Base-by-base conservation (phyloP, 2,888 invertebrate genomes). In the Sialis lutaria region DNA sequence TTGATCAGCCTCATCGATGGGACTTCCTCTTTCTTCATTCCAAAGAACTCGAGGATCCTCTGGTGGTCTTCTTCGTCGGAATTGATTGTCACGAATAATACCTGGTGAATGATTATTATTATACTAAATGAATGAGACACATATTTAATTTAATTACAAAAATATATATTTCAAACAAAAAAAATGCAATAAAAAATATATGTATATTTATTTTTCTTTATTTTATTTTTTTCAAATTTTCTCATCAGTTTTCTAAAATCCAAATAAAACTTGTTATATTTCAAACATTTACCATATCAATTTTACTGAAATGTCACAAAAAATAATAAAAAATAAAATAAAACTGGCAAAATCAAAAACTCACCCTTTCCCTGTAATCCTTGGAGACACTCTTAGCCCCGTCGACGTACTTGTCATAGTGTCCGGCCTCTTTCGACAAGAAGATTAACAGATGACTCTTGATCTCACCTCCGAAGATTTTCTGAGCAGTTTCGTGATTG, bases 41-140 rank as follows among this genome's bases (percentile, higher is more conserved):
- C 97, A 69, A 99, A 99, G 88, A 96, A 99, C 70, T 99, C 98
- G 64, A 98, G 73, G 65, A 99, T 97, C 61, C 97, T 78, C 58
- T 84, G 83, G 68, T 98, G 96, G 64, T 98, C 97, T 61, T 90
- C 87, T 62, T 92, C 88, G 60, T 89, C 92, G 44, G 89, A 81
- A 67, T 98, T 86, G 64, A 99, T 91, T 58, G 87, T 88, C 33
- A 99, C 96, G 59, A 95, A 91, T 61, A 98, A 76, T 58, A 96
- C 80, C 74, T 81, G 54, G 1, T 4, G 4, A 22, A 22, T 22
- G 2, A 22, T 22, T 42, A 45, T 47, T 50, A 37, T 44, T 6
- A 51, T 10, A 46, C 40, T 12, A 45, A 46, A 39, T n/a, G 1
- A 32, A 6, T 9, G 40, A 35, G 42, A 6, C 33, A 6, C 5